phyloP scores from a whole-genome alignment of 1,140 invertebrate species.

The Hirudo medicinalis region DNA sequence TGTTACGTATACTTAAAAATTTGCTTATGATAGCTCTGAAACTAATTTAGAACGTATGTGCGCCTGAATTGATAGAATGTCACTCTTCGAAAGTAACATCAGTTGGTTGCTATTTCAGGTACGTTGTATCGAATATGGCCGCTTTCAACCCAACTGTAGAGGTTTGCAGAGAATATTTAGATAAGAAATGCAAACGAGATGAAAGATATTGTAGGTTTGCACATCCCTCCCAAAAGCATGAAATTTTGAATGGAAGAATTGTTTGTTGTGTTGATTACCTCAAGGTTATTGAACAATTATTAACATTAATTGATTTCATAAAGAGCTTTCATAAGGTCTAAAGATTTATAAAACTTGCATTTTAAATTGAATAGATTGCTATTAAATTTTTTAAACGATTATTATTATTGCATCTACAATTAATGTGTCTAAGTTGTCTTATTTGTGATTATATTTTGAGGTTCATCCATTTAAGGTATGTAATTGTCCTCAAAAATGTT shows the following conservation, averaged over 20 bases:
- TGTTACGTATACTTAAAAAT: not conserved
- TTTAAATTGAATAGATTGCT: too few relatives aligned
- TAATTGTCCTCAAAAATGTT: too few relatives aligned
- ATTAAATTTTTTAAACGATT: too few relatives aligned
- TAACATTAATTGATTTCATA: not conserved
- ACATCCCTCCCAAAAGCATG: not conserved
- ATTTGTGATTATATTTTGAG: too few relatives aligned
- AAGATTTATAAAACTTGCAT: not conserved
- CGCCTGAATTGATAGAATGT: not conserved
- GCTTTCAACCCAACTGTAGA: not conserved
- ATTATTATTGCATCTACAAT: too few relatives aligned
- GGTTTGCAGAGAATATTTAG: constrained; percentile 8
- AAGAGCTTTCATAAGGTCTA: not conserved
- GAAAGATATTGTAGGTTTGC: constrained; percentile 9
- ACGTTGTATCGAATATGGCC: not conserved
- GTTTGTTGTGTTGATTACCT: constrained; percentile 2
- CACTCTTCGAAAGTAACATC: not conserved
- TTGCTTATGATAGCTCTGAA: not conserved
- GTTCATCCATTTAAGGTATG: too few relatives aligned
- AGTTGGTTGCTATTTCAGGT: not conserved
- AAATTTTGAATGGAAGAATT: not conserved
- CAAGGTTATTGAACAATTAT: not conserved
- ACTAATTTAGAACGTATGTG: not conserved
- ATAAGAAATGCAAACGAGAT: constrained; percentile 8
- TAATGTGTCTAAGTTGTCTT: too few relatives aligned